These are phyloP conservation scores for Dryococelus australis DNA, from an alignment of 2,888 invertebrate genomes.

Conservation along the genomic window DNA sequence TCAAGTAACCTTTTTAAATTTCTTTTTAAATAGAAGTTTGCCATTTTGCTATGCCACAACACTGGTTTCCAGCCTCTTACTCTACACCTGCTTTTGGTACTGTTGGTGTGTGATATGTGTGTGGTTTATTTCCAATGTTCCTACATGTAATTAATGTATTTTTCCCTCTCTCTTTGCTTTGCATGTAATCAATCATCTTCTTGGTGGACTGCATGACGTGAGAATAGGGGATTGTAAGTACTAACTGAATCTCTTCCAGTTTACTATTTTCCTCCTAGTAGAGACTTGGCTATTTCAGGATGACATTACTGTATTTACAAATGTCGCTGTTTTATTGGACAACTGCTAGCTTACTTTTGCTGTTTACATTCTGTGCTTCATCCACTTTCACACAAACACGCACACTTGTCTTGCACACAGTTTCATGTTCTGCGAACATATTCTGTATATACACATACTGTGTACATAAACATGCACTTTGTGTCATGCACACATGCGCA, in stretches of 20 bases:
- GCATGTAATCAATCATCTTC: constrained; percentile 47
- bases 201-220: constrained; percentile 48
- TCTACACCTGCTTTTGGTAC: neutral
- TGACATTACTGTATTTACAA: neutral
- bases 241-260: constrained; percentile 39
- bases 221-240: constrained; percentile 50
- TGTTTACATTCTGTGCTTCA: neutral
- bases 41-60: neutral
- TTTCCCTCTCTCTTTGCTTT: constrained; percentile 48
- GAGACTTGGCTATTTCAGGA: constrained; percentile 28
- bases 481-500: neutral
- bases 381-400: neutral
- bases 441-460: neutral
- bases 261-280: constrained; percentile 29
- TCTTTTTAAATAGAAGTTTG: neutral
- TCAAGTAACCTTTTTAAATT: neutral
- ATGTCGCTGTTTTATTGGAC: neutral
- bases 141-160: constrained; percentile 48
- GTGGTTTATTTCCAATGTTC: constrained; percentile 37
- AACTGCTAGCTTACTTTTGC: neutral
- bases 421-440: neutral
- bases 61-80: neutral
- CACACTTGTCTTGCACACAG: neutral
- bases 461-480: neutral
- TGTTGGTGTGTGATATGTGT: constrained; percentile 17